phyloP scores from a whole-genome alignment of 2,797 vertebrate species.

The Kryptolebias ocellatus region DNA sequence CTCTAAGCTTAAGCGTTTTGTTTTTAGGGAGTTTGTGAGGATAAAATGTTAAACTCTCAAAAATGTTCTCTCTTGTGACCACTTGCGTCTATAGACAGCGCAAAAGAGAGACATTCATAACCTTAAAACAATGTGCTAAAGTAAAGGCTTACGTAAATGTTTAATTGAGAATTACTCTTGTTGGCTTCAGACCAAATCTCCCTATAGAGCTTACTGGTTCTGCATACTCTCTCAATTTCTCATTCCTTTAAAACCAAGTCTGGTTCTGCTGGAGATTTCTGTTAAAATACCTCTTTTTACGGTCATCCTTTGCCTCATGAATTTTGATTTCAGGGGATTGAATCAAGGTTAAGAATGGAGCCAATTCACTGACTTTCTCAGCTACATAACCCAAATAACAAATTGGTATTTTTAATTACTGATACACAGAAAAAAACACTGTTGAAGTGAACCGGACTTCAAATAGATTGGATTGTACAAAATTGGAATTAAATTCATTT shows the following conservation, averaged over 20 bases:
- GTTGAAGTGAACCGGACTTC: no score
- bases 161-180: slow-evolving; percentile 46
- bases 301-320: background rate
- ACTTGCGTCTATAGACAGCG: slow-evolving; percentile 20
- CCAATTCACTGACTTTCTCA: no score
- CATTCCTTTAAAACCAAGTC: slow-evolving; percentile 33
- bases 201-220: slow-evolving; percentile 32
- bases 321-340: background rate
- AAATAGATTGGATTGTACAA: no score
- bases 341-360: no score
- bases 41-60: slow-evolving; percentile 41
- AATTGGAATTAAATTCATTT: no score
- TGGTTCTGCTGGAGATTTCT: background rate
- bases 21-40: slow-evolving; percentile 36
- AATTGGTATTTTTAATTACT: no score
- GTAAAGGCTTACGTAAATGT: slow-evolving; percentile 32
- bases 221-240: slow-evolving; percentile 34
- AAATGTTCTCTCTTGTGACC: slow-evolving; percentile 27
- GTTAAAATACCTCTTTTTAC: background rate
- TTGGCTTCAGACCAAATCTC: slow-evolving; percentile 49
- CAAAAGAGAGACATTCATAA: slow-evolving; percentile 19
- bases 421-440: no score
- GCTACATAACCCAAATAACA: no score
- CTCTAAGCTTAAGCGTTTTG: slow-evolving; percentile 49
- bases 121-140: slow-evolving; percentile 4